Evolutionary conservation across 2,888 invertebrate genomes (phyloP), one percentile per base, ranked within the genome.

Genomic region (Homarus gammarus): DNA sequence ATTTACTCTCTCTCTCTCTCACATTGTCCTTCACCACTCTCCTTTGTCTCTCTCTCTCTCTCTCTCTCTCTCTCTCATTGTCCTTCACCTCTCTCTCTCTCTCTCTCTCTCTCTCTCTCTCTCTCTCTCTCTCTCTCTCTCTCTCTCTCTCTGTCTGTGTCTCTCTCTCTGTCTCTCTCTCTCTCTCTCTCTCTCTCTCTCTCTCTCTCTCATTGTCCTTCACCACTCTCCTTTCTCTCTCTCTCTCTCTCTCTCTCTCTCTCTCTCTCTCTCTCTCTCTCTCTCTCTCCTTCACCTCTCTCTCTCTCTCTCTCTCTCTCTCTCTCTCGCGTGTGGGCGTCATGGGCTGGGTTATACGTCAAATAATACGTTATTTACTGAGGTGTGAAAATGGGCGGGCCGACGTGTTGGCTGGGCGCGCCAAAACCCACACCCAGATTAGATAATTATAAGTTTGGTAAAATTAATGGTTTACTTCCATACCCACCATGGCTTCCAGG

Each of bases 371-470:
- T 78, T 77, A 85, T 82, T 87, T 81, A 81, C 81, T 73, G 40
- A 22, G 81, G 87, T 87, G 87, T 87, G 87, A 87, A 75, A 81
- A 64, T 31, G 81, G 87, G 81, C 81, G 87, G 56, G 51, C 27
- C 61, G 3, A 81, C 33, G 87, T 61, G 72, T 31, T 84, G 61
- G 12, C 72, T 15, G 61, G 51, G 61, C n/a, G 56, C 49, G 61
- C 12, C 72, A 73, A 87, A 87, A 87, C 87, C 72, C 73, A 87
- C 87, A 87, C 33, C 22, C 6, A 72, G 87, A 87, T 81, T 87
- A 81, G 87, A 87, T 87, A 87, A 87, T 87, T 87, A 87, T 75
- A 87, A 81, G 61, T 87, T 87, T 81, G 49, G 64, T 64, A 77
- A 40, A 78, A 85, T 85, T 64, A 85, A 85, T 85, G 77, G 85